Conservation (phyloP, 1,140 invertebrate genomes). For the Mizuhopecten yessoensis region DNA sequence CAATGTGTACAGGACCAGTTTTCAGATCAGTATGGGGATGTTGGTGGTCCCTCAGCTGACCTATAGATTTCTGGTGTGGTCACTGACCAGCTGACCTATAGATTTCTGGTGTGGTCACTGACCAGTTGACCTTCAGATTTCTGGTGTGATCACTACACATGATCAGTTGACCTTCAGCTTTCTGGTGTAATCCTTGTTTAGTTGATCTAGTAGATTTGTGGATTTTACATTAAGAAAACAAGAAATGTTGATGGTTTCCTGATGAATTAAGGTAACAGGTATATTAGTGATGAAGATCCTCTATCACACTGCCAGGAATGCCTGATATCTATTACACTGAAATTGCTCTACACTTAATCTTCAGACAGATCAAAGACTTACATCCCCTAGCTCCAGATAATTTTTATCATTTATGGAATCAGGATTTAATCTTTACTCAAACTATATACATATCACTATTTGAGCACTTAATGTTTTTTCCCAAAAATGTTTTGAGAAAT, state of each 20-base stretch:
- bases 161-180: neutral
- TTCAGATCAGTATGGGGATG: too few species aligned
- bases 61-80: too few species aligned
- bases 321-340: neutral
- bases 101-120: neutral
- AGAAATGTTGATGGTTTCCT: constrained; percentile 12
- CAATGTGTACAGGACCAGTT: too few species aligned
- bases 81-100: too few species aligned
- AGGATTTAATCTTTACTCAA: neutral
- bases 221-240: neutral
- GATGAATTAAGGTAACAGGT: neutral
- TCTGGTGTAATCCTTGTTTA: neutral
- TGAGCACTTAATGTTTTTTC: neutral
- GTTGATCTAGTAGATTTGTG: neutral
- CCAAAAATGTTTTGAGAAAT: neutral
- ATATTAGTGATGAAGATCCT: neutral
- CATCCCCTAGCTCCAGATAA: neutral
- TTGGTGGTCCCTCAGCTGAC: too few species aligned
- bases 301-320: neutral
- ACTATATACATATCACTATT: neutral
- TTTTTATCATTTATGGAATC: neutral
- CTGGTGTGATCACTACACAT: neutral
- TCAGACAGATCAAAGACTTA: neutral
- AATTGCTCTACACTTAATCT: neutral
- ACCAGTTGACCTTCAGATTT: neutral